Base-by-base conservation (phyloP, 2,888 invertebrate species). In the Sericinus montela region DNA sequence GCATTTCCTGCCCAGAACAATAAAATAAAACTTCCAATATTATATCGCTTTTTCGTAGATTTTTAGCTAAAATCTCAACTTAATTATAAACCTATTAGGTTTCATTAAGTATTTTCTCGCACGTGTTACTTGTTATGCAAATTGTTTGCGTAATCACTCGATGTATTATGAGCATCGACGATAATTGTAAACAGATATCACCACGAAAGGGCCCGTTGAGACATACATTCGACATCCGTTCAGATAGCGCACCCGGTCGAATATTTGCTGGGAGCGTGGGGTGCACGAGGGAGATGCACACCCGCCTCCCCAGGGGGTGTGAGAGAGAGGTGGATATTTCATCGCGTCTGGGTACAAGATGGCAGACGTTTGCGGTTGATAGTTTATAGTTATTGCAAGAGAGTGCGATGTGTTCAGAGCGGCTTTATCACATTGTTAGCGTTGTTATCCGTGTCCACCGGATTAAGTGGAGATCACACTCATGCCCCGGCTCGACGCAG, bases 381-480 rank as follows among this genome's bases (percentile, higher is more conserved):
- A 87, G 87, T 88, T 87, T 87, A 87, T 88, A 85, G 87, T 87
- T 87, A 88, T 87, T 87, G 82, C 82, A 77, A 84, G 82, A 69
- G 77, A 78, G 79, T 74, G 79, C 78, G 80, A 79, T 78, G 82
- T 79, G 82, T 77, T 78, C 78, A 72, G 71, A 65, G 74, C 73
- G 78, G 81, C 75, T 86, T 83, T 85, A 86, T 86, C 87, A 84
- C 87, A 80, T 86, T 85, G 87, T 87, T 86, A 86, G 79, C 80
- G 79, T 73, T 82, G 83, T 84, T 82, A 80, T 80, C 82, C 81
- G 73, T 74, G 78, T 82, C 75, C 77, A 73, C 71, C 68, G 80
- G 85, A 87, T 86, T 84, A 84, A 79, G 75, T 74, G 70, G 72
- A 77, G 77, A 80, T 80, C 80, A 75, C 77, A 75, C 76, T 73